phyloP scores from a whole-genome alignment of 2,113 vertebrate species.

The Mastomys coucha region DNA sequence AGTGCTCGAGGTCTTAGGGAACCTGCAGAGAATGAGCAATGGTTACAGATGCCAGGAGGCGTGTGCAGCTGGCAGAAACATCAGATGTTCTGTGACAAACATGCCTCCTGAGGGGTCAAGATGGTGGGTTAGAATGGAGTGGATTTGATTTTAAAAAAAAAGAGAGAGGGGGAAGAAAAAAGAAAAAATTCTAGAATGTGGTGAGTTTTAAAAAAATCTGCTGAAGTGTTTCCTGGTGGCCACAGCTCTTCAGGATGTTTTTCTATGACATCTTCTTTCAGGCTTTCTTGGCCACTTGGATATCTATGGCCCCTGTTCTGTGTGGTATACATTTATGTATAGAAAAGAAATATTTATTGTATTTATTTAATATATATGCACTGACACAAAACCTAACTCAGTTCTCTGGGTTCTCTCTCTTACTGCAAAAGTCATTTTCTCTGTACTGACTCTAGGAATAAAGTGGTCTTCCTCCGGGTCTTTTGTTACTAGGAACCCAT shows the following conservation, averaged over 20 bases:
- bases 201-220: conserved; percentile 7
- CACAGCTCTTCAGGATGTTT: not conserved
- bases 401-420: not conserved
- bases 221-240: not conserved
- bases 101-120: not conserved
- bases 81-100: not conserved
- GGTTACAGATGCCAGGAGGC: conserved; percentile 43
- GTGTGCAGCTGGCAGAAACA: not conserved
- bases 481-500: not conserved
- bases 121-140: not conserved
- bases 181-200: not conserved
- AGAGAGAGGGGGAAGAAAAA: not conserved
- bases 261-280: not conserved
- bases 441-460: not conserved
- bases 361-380: not conserved
- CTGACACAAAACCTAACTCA: not conserved
- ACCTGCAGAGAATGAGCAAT: not conserved
- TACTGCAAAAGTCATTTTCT: not conserved
- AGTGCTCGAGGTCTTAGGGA: not conserved
- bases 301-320: not conserved
- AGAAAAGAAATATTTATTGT: not conserved
- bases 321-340: not conserved
- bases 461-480: not conserved
- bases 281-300: not conserved
- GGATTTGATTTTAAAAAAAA: not conserved